These are phyloP conservation scores for Rhinella marina DNA, from an alignment of 2,797 vertebrate species.

Conservation along the genomic window DNA sequence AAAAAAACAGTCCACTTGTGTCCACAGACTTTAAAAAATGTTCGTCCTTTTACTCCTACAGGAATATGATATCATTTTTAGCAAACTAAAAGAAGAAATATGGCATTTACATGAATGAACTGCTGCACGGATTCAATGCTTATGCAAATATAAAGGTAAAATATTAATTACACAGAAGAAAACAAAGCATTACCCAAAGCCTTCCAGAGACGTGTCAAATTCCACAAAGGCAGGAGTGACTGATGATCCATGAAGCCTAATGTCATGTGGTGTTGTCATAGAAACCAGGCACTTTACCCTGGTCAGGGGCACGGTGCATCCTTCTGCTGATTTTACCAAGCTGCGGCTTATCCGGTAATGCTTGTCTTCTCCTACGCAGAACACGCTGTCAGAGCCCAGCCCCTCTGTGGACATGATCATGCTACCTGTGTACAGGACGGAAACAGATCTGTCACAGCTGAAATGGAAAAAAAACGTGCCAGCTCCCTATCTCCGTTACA, in stretches of 20 bases:
- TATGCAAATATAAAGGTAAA: neutral
- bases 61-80: neutral
- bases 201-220: constrained; percentile 94
- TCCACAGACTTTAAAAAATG: no score
- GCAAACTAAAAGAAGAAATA: neutral
- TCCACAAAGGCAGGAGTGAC: constrained; percentile 94
- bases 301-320: constrained; percentile 94
- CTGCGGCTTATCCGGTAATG: constrained; percentile 96
- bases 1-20: no score
- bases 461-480: neutral
- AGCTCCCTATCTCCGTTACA: neutral
- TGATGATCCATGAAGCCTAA: constrained; percentile 92
- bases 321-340: constrained; percentile 94
- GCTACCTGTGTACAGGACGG: constrained; percentile 78
- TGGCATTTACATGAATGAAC: neutral
- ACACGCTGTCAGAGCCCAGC: constrained; percentile 91
- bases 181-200: constrained; percentile 86
- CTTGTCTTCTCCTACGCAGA: constrained; percentile 88
- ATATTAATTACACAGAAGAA: neutral
- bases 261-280: constrained; percentile 98
- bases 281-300: constrained; percentile 98
- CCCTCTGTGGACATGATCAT: constrained; percentile 92
- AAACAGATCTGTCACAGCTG: constrained; percentile 24
- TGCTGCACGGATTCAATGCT: no score
- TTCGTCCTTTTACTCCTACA: neutral